phyloP scores from a whole-genome alignment of 2,113 vertebrate genomes.

The Psilopsiagon aurifrons region DNA sequence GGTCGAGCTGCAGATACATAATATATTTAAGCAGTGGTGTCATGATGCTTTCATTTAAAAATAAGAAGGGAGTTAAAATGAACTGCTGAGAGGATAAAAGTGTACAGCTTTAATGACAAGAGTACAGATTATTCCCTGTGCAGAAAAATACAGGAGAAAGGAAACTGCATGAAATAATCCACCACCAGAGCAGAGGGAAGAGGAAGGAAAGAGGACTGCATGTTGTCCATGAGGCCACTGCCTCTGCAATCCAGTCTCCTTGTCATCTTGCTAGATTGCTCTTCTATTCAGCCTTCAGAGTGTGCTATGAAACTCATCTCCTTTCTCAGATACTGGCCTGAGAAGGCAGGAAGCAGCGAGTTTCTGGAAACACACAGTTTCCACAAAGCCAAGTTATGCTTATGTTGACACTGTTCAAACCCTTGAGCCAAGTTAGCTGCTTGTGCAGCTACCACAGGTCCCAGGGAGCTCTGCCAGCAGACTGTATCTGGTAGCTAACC shows the following conservation, averaged over 20 bases:
- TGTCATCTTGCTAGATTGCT: background rate
- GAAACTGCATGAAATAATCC: background rate
- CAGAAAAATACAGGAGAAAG: background rate
- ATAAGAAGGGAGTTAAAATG: background rate
- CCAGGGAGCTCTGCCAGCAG: slow-evolving; percentile 21
- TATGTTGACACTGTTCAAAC: background rate
- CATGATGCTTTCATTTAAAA: background rate
- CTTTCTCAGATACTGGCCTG: background rate
- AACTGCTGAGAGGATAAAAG: background rate
- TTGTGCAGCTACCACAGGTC: background rate
- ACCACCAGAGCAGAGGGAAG: background rate
- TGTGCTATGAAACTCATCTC: background rate
- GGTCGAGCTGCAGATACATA: background rate
- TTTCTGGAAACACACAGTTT: background rate
- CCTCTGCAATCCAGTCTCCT: background rate
- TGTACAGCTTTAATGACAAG: background rate
- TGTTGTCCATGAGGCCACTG: background rate
- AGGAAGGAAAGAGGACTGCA: background rate
- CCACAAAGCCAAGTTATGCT: slow-evolving; percentile 4
- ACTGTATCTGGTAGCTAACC: slow-evolving; percentile 26
- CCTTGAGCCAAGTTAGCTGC: slow-evolving; percentile 24
- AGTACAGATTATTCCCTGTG: background rate
- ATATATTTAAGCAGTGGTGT: background rate
- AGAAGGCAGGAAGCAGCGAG: background rate
- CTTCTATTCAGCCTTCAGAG: background rate